Evolutionary conservation across 1,140 invertebrate species (phyloP).

Genomic region (Drosophila yakuba): DNA sequence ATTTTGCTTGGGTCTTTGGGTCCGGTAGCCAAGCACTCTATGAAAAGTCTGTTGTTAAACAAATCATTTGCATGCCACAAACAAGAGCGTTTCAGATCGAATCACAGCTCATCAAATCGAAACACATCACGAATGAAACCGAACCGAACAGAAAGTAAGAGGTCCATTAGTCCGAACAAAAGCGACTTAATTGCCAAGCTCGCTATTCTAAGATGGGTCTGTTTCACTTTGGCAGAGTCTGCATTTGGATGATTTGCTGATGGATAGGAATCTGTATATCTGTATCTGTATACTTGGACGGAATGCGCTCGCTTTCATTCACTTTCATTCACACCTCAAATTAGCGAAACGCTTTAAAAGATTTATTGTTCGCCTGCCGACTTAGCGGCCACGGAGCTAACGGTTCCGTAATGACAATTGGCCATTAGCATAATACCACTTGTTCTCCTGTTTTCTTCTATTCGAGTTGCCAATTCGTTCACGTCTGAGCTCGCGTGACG

Average conservation of each 20-base stretch:
- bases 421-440: conserved; percentile 51
- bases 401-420: conserved; percentile 55
- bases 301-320: conserved; percentile 57
- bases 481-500: conserved; percentile 41
- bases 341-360: conserved; percentile 55
- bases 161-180: conserved; percentile 77
- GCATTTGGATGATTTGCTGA: conserved; percentile 25
- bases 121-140: conserved; percentile 26
- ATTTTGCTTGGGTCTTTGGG: conserved; percentile 4
- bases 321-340: conserved; percentile 77
- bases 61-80: conserved; percentile 62
- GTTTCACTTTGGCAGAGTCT: conserved; percentile 27
- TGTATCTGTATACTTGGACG: conserved; percentile 8
- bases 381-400: conserved; percentile 39
- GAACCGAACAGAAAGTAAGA: conserved; percentile 69
- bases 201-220: conserved; percentile 54
- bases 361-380: conserved; percentile 55
- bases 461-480: conserved; percentile 35
- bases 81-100: conserved; percentile 43
- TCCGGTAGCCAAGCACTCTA: conserved; percentile 35
- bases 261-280: conserved; percentile 53
- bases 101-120: conserved; percentile 53
- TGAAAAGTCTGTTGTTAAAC: conserved; percentile 45
- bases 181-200: conserved; percentile 72
- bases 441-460: conserved; percentile 6